phyloP scores from a whole-genome alignment of 2,113 vertebrate species.

The Tachysurus vachellii region DNA sequence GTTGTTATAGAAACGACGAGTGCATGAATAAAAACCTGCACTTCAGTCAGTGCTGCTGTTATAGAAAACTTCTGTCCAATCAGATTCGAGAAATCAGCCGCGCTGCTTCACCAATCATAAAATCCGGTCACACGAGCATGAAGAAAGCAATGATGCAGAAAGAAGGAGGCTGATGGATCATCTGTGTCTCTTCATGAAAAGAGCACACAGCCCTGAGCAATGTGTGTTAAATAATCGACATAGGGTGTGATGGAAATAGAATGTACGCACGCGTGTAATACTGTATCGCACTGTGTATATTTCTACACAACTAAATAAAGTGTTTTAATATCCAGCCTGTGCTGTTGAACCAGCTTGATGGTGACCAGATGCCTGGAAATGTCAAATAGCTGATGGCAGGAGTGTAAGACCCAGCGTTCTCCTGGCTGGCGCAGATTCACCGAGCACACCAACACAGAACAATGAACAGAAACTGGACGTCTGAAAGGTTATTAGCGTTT shows the following conservation, averaged over 20 bases:
- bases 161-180: neutral
- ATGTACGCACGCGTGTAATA: neutral
- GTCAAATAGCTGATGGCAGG: neutral
- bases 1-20: neutral
- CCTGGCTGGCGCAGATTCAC: conserved; percentile 8
- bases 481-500: neutral
- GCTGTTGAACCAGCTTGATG: neutral
- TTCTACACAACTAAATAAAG: neutral
- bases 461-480: conserved; percentile 33
- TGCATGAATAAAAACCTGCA: neutral
- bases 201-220: neutral
- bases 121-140: neutral
- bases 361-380: conserved; percentile 19
- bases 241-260: neutral
- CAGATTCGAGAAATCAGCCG: neutral
- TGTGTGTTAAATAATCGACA: neutral
- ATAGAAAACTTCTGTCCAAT: neutral
- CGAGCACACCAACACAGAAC: neutral
- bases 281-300: neutral
- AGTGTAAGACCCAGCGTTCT: neutral
- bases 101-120: neutral
- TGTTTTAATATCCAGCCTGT: neutral
- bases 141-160: neutral
- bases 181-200: neutral
- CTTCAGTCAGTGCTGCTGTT: neutral